Percentiles rank a stretch among this genome's conserved stretches.
Conservation (phyloP, 2,888 invertebrate species). For the Cyclophora punctaria region DNA sequence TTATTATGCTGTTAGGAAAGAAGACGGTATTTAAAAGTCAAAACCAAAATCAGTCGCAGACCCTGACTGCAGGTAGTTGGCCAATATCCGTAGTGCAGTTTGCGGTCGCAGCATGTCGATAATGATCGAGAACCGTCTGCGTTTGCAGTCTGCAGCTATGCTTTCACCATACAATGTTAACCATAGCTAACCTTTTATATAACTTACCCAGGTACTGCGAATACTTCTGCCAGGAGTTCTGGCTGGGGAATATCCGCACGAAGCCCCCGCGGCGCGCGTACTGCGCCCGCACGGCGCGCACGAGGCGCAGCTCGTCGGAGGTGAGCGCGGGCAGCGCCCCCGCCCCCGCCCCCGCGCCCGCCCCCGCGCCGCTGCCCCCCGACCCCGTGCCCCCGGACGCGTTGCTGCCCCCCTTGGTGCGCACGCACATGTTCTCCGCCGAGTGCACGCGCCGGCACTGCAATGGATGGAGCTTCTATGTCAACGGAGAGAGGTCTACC, state of each 20-base stretch:
- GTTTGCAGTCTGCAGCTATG: too few relatives aligned
- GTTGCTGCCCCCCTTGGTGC: conserved; percentile 31
- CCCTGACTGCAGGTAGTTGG: too few relatives aligned
- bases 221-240: conserved; percentile 90
- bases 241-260: conserved; percentile 92
- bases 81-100: too few relatives aligned
- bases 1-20: too few relatives aligned
- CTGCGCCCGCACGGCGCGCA: conserved; percentile 84
- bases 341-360: conserved; percentile 63
- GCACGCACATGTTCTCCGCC: conserved; percentile 77
- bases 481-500: too few relatives aligned
- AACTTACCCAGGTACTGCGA: conserved; percentile 81
- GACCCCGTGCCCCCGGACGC: conserved; percentile 9
- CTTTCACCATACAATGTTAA: too few relatives aligned
- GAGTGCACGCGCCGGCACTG: conserved; percentile 84
- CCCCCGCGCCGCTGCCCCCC: conserved; percentile 34
- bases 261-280: conserved; percentile 90
- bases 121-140: too few relatives aligned
- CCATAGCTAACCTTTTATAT: too few relatives aligned
- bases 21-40: too few relatives aligned
- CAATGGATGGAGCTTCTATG: background rate
- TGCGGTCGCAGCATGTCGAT: too few relatives aligned
- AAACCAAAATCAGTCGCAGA: too few relatives aligned
- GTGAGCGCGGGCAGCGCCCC: conserved; percentile 60
- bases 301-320: conserved; percentile 85